Evolutionary conservation across 2,888 invertebrate genomes (phyloP).

Genomic region (Sepioteuthis lessoniana): DNA sequence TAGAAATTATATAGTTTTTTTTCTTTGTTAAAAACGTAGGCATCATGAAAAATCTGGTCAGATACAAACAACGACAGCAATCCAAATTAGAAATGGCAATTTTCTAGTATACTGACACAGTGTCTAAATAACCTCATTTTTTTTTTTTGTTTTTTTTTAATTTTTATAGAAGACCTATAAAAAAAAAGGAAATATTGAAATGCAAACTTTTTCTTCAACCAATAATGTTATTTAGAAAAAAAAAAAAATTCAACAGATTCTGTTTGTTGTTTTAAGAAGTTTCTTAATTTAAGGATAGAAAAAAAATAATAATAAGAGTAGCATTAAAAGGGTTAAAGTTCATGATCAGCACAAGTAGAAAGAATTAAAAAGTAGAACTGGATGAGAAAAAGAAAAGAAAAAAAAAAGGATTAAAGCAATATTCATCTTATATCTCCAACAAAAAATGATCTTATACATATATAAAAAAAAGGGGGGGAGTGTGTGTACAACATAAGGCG

Average conservation of each 20-base stretch:
- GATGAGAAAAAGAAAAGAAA: constrained; percentile 16
- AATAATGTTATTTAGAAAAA: neutral
- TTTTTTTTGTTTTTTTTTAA: too few species aligned
- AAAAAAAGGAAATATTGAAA: too few species aligned
- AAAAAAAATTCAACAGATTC: neutral
- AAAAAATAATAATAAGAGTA: neutral
- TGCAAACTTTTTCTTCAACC: too few species aligned
- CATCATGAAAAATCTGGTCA: too few species aligned
- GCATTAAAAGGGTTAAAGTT: neutral
- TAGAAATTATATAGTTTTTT: neutral
- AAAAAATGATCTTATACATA: neutral
- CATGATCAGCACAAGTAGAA: neutral
- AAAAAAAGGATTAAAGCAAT: constrained; percentile 24
- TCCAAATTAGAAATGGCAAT: too few species aligned
- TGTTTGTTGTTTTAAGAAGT: neutral
- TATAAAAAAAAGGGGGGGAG: neutral
- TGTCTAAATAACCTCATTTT: too few species aligned
- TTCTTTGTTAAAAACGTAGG: neutral
- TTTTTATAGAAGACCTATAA: too few species aligned
- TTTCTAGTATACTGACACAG: too few species aligned
- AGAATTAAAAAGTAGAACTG: neutral
- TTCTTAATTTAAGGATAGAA: neutral
- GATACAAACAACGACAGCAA: too few species aligned
- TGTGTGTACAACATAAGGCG: neutral
- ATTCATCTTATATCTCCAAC: neutral